Percentiles rank a stretch among this genome's conserved stretches.
These are phyloP conservation scores for Drosophila carrolli DNA, from an alignment of 1,140 invertebrate species.

Conservation along the genomic window DNA sequence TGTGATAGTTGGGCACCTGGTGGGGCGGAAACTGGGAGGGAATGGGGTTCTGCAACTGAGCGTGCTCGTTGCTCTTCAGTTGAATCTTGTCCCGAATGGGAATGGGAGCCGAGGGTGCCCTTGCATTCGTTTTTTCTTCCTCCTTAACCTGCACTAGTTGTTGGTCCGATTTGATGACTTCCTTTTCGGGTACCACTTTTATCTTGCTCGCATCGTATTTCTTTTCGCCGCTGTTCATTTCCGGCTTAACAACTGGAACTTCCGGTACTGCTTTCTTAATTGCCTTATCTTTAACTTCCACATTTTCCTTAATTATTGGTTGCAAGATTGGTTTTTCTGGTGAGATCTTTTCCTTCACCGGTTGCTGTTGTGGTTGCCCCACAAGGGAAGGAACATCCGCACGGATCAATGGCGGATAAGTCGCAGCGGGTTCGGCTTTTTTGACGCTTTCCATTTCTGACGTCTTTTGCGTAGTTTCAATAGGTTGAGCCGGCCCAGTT, in stretches of 20 bases:
- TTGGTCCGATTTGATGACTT: constrained; percentile 32
- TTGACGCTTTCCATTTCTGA: constrained; percentile 10
- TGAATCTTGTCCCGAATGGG: constrained; percentile 64
- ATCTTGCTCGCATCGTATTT: constrained; percentile 48
- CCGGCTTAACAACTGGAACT: constrained; percentile 26
- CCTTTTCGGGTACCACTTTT: constrained; percentile 40
- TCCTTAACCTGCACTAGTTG: constrained; percentile 70
- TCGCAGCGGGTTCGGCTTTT: constrained; percentile 4
- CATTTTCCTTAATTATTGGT: constrained; percentile 1
- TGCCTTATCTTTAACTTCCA: constrained; percentile 50
- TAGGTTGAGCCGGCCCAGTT: too few relatives aligned
- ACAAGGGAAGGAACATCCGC: not conserved
- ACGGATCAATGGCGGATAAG: not conserved
- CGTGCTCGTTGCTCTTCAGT: constrained; percentile 69
- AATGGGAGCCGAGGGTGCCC: constrained; percentile 27
- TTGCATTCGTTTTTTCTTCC: constrained; percentile 58
- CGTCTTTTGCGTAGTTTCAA: constrained; percentile 1
- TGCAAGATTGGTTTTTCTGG: constrained; percentile 11
- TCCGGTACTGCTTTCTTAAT: constrained; percentile 40
- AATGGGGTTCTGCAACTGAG: constrained; percentile 75
- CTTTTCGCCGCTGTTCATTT: constrained; percentile 25
- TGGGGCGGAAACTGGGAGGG: constrained; percentile 86
- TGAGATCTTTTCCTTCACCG: not conserved
- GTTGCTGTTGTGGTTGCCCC: constrained; percentile 2
- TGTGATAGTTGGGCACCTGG: constrained; percentile 87